Evolutionary conservation across 2,888 invertebrate species (phyloP).

Genomic region (Creontiades dilutus): DNA sequence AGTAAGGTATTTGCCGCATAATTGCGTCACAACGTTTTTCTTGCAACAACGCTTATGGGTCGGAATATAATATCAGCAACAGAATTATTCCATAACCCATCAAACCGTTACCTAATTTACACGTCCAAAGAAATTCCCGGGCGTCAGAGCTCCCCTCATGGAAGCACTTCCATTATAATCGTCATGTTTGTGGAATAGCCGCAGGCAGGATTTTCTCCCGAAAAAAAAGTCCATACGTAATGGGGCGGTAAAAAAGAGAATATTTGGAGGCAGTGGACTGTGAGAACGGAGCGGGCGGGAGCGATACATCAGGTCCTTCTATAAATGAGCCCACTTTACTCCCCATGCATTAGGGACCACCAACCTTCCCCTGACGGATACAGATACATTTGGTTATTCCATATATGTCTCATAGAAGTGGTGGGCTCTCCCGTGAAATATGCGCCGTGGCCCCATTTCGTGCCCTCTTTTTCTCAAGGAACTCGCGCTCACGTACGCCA

Average conservation of each 20-base stretch:
- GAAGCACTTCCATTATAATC: conserved; percentile 15
- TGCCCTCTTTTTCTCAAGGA: conserved; percentile 31
- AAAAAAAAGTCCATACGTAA: neutral
- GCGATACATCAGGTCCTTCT: conserved; percentile 65
- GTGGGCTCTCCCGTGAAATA: conserved; percentile 31
- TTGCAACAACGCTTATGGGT: too few relatives aligned
- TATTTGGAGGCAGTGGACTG: conserved; percentile 62
- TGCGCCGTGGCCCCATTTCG: conserved; percentile 43
- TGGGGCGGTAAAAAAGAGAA: conserved; percentile 51
- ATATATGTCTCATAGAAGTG: conserved; percentile 62
- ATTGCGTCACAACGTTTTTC: too few relatives aligned
- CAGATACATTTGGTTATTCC: conserved; percentile 68
- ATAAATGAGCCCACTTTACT: conserved; percentile 69
- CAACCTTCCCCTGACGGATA: conserved; percentile 58
- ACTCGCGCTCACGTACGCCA: conserved; percentile 23
- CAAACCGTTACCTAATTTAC: neutral
- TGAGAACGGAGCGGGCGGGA: conserved; percentile 57
- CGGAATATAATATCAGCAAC: too few relatives aligned
- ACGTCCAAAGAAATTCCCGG: neutral
- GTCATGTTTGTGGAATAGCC: neutral
- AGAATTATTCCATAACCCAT: neutral
- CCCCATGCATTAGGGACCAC: conserved; percentile 57
- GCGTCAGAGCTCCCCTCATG: neutral
- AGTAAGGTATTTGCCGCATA: too few relatives aligned
- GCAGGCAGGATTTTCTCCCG: neutral